Base-by-base conservation (phyloP, 2,888 invertebrate genomes). In the Meiosimyza decipiens region DNA sequence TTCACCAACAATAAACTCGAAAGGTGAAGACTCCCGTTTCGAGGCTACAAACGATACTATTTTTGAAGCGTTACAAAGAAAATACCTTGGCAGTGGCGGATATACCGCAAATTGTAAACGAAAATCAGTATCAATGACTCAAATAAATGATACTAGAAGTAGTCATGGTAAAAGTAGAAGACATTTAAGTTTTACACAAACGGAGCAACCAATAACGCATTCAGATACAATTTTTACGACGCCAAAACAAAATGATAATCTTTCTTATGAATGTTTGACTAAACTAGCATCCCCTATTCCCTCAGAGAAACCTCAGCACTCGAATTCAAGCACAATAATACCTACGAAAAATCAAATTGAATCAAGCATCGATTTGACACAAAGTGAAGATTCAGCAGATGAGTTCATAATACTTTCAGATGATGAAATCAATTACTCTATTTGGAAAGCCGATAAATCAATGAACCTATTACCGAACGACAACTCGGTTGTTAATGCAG, bases 361-460 rank as follows among this genome's bases (percentile, higher is more conserved):
- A 54, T 7, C 7, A 33, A 82, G 80, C 69, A 80, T 83, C 51
- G 85, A 83, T 67, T 74, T 84, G 52, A 84, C 82, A 0, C 83
- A 79, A 76, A 72, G 57, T 62, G 69, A 71, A 33, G 67, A 67
- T 68, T 74, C 72, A 18, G 89, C 89, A 55, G 77, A 79, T 66
- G 81, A 81, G n/a, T 89, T 89, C 59, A 77, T 82, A 11, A 57
- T 85, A 11, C 77, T 87, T 28, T 86, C 86, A 2, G 91, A 92
- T 80, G 90, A 90, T 77, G 92, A 92, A 86, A 84, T 92, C 28
- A 90, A 92, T 80, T 91, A 92, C 85, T 92, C 92, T 0, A 82
- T 90, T 64, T 86, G 88, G 80, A 82, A 81, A 66, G 81, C 84
- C 9, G 77, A 83, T 68, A 83, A 80, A 71, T 77, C 78, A 3